Evolutionary conservation across 2,888 invertebrate species (phyloP).

Genomic region (Cataglyphis livida): DNA sequence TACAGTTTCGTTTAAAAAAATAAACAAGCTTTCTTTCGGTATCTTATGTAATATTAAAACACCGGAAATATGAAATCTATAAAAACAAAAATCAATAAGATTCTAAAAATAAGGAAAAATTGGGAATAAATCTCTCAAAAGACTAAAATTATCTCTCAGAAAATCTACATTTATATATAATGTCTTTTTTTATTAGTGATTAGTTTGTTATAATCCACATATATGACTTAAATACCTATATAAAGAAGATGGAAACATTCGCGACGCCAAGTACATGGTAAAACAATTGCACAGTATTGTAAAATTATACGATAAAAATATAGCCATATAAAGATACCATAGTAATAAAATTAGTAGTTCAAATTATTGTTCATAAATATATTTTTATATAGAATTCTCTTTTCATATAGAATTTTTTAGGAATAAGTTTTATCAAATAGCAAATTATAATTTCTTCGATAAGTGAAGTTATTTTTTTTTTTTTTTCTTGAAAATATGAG

Average conservation of each 20-base stretch:
- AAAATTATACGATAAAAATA: background rate
- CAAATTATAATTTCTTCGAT: background rate
- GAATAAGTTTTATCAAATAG: background rate
- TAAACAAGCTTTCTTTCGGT: background rate
- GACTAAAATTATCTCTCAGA: background rate
- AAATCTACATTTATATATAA: background rate
- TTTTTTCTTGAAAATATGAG: background rate
- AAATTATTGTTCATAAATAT: background rate
- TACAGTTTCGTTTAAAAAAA: background rate
- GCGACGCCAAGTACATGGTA: background rate
- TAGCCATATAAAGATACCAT: background rate
- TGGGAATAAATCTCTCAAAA: background rate
- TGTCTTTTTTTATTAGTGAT: background rate
- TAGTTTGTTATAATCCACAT: background rate
- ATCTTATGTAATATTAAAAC: background rate
- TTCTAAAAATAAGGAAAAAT: background rate
- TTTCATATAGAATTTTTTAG: background rate
- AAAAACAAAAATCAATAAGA: background rate
- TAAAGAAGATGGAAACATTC: background rate
- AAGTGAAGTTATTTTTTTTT: background rate
- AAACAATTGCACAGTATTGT: background rate
- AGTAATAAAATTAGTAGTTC: background rate
- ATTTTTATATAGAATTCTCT: background rate
- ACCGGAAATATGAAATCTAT: background rate
- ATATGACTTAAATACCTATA: background rate